Percentiles rank a stretch among this genome's conserved stretches.
These are phyloP conservation scores for Platysternon megacephalum DNA, from an alignment of 2,113 vertebrate species.

Conservation along the genomic window DNA sequence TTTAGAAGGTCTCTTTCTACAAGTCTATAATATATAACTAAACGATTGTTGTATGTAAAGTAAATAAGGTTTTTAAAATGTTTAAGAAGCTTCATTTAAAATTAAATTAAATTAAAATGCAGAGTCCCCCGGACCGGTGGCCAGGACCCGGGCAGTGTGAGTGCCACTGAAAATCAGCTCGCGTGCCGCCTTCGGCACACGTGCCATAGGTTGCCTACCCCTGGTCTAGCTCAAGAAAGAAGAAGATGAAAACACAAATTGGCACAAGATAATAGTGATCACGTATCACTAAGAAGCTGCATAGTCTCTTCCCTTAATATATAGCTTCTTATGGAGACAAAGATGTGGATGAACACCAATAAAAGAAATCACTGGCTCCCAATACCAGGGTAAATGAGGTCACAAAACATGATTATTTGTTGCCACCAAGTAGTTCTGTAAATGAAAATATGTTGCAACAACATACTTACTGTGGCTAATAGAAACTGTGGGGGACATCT, in stretches of 20 bases:
- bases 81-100: too few species aligned
- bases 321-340: conserved; percentile 22
- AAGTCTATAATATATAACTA: too few species aligned
- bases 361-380: conserved; percentile 50
- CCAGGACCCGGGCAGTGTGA: too few species aligned
- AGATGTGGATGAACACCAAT: conserved; percentile 39
- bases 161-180: too few species aligned
- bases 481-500: not conserved
- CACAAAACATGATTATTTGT: conserved; percentile 56
- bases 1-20: too few species aligned
- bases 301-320: fast-evolving
- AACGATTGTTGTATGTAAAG: too few species aligned
- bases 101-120: too few species aligned
- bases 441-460: conserved; percentile 15
- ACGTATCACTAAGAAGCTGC: not conserved
- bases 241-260: conserved; percentile 56
- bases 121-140: too few species aligned
- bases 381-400: conserved; percentile 41
- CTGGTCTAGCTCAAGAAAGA: conserved; percentile 49
- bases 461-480: not conserved
- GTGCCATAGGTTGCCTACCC: too few species aligned
- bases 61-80: too few species aligned
- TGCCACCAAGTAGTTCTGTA: conserved; percentile 40
- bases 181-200: too few species aligned
- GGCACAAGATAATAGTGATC: conserved; percentile 30